phyloP scores from a whole-genome alignment of 2,888 invertebrate species.

The Balanococcus diminutus region DNA sequence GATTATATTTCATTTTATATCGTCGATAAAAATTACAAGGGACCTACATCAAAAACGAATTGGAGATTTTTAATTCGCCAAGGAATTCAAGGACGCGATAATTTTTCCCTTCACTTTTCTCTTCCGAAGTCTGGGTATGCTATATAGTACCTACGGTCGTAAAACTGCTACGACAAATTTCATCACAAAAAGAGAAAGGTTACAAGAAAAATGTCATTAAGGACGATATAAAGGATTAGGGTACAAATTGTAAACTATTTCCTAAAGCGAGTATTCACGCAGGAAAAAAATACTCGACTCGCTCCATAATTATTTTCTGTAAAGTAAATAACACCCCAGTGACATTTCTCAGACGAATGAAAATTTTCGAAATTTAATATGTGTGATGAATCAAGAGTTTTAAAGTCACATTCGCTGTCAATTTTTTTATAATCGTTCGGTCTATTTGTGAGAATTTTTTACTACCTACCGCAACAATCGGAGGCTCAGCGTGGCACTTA shows the following conservation, averaged over 20 bases:
- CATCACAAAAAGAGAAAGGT: neutral
- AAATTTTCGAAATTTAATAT: neutral
- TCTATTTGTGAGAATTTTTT: neutral
- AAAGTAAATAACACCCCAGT: neutral
- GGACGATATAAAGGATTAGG: neutral
- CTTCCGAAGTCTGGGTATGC: neutral
- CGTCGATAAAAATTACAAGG: neutral
- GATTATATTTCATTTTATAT: neutral
- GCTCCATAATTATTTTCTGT: neutral
- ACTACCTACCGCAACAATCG: neutral
- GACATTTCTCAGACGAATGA: neutral
- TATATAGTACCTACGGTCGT: too few species aligned
- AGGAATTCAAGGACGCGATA: neutral
- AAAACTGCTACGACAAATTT: constrained; percentile 3
- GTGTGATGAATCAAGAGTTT: neutral
- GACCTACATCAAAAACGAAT: neutral
- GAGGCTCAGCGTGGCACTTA: neutral
- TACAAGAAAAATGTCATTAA: constrained; percentile 21
- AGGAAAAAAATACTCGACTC: neutral
- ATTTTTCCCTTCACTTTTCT: neutral
- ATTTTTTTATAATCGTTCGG: neutral
- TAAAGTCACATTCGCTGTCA: neutral
- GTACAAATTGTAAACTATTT: neutral
- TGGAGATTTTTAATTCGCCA: neutral
- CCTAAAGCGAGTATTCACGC: neutral